These are phyloP conservation scores for Lepidotrigona ventralis DNA, from an alignment of 1,140 invertebrate species.

Conservation along the genomic window DNA sequence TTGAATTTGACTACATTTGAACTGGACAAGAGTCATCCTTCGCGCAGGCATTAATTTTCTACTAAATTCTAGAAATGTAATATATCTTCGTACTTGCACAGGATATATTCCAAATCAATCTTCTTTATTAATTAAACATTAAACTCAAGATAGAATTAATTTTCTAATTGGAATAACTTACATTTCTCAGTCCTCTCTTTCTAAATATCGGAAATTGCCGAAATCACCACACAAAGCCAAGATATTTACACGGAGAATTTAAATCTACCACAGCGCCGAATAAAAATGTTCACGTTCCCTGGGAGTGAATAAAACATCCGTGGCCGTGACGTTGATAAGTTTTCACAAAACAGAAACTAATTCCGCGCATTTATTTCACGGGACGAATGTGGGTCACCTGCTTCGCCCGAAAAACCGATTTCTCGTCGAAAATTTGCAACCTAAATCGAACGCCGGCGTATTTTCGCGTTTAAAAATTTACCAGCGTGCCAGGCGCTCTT, in stretches of 20 bases:
- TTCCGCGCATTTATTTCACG: slow-evolving; percentile 26
- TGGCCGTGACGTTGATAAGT: neutral
- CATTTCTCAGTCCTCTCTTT: too few relatives aligned
- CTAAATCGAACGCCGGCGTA: neutral
- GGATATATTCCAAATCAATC: too few relatives aligned
- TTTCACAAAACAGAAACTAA: neutral
- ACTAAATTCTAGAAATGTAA: too few relatives aligned
- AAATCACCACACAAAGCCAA: neutral
- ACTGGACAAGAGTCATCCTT: too few relatives aligned
- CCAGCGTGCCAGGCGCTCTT: neutral
- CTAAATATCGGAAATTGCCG: too few relatives aligned
- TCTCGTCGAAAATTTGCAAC: neutral
- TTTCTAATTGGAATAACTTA: too few relatives aligned
- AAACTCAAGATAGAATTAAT: too few relatives aligned
- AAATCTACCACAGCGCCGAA: neutral
- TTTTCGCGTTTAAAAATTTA: slow-evolving; percentile 18
- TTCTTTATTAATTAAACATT: too few relatives aligned
- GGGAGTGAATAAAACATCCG: neutral
- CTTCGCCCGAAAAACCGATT: neutral
- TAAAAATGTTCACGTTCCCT: neutral
- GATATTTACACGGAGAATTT: neutral
- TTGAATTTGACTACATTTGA: too few relatives aligned
- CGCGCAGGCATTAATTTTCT: too few relatives aligned
- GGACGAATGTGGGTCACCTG: slow-evolving; percentile 55
- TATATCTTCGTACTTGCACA: too few relatives aligned